Evolutionary conservation across 2,888 invertebrate species (phyloP).

Genomic region (Nezara viridula): DNA sequence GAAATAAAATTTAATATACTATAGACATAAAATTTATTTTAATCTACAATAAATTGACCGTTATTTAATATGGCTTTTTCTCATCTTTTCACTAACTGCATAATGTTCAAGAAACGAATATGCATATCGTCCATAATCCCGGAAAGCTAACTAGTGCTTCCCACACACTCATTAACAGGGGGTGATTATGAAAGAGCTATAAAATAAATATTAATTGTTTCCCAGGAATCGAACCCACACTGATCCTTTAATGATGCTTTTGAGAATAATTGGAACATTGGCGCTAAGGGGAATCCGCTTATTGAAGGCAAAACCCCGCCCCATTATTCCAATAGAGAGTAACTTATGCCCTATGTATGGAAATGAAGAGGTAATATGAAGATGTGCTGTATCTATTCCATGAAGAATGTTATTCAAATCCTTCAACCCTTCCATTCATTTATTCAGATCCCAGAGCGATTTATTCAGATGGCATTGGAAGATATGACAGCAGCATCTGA

Average conservation of each 20-base stretch:
- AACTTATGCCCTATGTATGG: conserved; percentile 37
- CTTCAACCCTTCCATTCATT: neutral
- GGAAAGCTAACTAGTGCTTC: too few relatives aligned
- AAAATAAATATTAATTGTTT: too few relatives aligned
- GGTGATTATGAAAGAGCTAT: too few relatives aligned
- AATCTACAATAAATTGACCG: too few relatives aligned
- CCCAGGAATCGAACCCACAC: too few relatives aligned
- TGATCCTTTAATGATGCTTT: neutral
- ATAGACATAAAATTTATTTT: too few relatives aligned
- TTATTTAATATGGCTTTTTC: too few relatives aligned
- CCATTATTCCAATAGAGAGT: conserved; percentile 9
- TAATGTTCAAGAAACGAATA: too few relatives aligned
- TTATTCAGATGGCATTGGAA: conserved; percentile 27
- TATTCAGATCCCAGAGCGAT: conserved; percentile 6
- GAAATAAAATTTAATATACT: too few relatives aligned
- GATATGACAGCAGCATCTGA: neutral
- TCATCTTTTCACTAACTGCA: too few relatives aligned
- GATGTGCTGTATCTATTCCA: conserved; percentile 28
- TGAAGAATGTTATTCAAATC: conserved; percentile 26
- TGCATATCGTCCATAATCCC: too few relatives aligned
- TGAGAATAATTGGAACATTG: neutral
- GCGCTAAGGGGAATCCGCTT: neutral
- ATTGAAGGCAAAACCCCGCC: neutral
- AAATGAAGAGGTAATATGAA: neutral
- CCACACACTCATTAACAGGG: too few relatives aligned